These are phyloP conservation scores for Meda fulgida DNA, from an alignment of 2,797 vertebrate genomes.

Conservation along the genomic window DNA sequence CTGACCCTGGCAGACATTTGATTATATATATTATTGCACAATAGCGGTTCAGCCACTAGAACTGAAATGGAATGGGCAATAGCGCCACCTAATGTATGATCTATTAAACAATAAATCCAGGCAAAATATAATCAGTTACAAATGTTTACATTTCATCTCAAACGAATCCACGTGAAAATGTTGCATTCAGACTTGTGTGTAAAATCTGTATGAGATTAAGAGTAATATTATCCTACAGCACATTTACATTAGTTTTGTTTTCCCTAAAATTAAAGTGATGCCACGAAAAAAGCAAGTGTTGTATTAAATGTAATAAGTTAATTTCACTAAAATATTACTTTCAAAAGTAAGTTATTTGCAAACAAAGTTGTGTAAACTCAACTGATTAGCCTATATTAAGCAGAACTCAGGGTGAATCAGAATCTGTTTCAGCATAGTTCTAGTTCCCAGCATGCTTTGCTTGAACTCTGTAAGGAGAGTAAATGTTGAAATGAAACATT, in stretches of 20 bases:
- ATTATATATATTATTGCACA: background rate
- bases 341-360: background rate
- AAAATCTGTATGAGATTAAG: background rate
- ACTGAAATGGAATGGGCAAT: constrained; percentile 52
- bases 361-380: background rate
- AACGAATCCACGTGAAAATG: background rate
- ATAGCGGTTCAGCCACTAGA: background rate
- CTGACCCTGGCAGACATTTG: background rate
- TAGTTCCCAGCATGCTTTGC: constrained; percentile 2
- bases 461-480: background rate
- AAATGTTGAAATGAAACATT: background rate
- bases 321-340: background rate
- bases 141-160: background rate
- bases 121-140: background rate
- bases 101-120: background rate
- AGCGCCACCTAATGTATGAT: constrained; percentile 71
- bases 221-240: background rate
- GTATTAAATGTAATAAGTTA: background rate
- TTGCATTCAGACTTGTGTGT: background rate
- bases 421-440: background rate
- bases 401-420: background rate
- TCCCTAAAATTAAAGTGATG: background rate
- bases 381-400: background rate
- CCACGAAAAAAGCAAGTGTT: background rate
- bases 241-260: background rate